Evolutionary conservation across 1,140 invertebrate species (phyloP).

Genomic region (Psix sp.): DNA sequence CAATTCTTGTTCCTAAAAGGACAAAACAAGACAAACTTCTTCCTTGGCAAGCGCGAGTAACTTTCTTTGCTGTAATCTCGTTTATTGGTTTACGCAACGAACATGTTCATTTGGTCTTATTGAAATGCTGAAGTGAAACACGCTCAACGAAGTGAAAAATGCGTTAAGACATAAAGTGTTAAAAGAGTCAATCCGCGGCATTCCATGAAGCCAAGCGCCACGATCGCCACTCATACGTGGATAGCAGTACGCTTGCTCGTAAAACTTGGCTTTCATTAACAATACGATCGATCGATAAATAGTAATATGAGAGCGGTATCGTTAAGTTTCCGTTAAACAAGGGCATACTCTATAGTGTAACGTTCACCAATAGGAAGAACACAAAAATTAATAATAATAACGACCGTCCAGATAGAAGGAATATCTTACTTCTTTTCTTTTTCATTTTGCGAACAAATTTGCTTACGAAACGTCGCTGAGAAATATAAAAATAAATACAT

Average conservation of each 20-base stretch:
- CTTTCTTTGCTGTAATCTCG: no score
- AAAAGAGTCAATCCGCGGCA: conserved; percentile 44
- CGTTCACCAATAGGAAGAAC: conserved; percentile 57
- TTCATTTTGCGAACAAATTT: conserved; percentile 36
- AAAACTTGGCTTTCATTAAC: conserved; percentile 58
- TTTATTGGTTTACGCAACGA: no score
- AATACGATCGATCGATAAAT: conserved; percentile 57
- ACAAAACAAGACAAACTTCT: no score
- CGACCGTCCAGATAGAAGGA: conserved; percentile 69
- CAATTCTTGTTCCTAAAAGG: background rate
- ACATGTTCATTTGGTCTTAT: conserved; percentile 1
- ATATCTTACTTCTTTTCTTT: conserved; percentile 55
- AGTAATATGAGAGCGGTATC: conserved; percentile 50
- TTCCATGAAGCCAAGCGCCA: conserved; percentile 38
- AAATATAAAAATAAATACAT: conserved; percentile 6
- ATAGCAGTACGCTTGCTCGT: conserved; percentile 44
- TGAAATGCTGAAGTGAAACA: conserved; percentile 15
- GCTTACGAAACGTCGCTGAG: conserved; percentile 33
- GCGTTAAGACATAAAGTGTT: conserved; percentile 18
- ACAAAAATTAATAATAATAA: conserved; percentile 40
- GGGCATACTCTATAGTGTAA: conserved; percentile 36
- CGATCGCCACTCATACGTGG: conserved; percentile 32
- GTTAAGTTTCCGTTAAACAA: conserved; percentile 52
- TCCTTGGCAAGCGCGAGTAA: no score
- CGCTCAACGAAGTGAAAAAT: conserved; percentile 27